Evolutionary conservation across 2,113 vertebrate genomes (phyloP), one percentile per base, ranked within the genome.

Genomic region (Cathartes aura): DNA sequence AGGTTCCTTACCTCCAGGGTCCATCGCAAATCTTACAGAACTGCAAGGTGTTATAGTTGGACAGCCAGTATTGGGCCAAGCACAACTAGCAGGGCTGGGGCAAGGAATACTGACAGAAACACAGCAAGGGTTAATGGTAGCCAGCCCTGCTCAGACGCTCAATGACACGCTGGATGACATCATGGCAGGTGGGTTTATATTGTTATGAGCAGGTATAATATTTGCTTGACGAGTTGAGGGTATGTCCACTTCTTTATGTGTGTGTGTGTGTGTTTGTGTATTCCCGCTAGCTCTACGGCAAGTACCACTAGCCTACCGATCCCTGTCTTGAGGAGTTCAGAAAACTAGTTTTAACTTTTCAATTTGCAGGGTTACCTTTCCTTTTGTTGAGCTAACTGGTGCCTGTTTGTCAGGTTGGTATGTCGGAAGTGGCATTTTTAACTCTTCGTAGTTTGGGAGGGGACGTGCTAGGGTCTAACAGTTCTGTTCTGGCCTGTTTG

Each of bases 101-200:
- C 99, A 99, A 97, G 99, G 99, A 98, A 99, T 99, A 98, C 98
- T 99, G 96, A 98, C 99, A 98, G 99, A 99, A 98, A 99, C 99
- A 97, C 98, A 99, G 95, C 99, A 99, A 97, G 99, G 99, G 98
- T 99, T 99, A 99, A 99, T 99, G 99, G 99, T 99, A 98, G 99
- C 99, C 98, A 99, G 99, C 96, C 99, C 99, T 96, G 99, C 99
- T 98, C 99, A 99, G 98, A 99, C 99, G 95, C 99, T 99, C 98
- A 99, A 99, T 98, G 99, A 99, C 98, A 99, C 99, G 97, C 99
- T 99, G 98, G 99, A 99, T 97, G 99, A 99, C 99, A 99, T 99
- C 99, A 99, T 99, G 99, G 99, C 99, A 98, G 99, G 99, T 99
- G 97, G 98, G 99, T 98, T 97, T 98, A 94, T 92, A 88, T 98